phyloP scores from a whole-genome alignment of 1,140 invertebrate species.

The Eupeodes corollae region DNA sequence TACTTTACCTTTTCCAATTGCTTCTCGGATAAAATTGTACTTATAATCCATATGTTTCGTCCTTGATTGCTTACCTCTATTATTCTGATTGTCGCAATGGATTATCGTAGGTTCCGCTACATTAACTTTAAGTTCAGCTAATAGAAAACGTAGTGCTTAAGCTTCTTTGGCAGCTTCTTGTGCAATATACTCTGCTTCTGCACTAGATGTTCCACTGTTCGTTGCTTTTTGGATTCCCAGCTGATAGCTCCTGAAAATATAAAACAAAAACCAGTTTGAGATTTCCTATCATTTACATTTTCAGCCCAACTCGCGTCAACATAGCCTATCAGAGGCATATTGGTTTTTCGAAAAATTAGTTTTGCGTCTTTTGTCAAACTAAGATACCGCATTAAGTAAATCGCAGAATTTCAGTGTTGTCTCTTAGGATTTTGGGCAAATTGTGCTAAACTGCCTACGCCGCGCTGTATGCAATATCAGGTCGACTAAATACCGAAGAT shows the following conservation, averaged over 20 bases:
- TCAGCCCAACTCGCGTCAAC: too few relatives aligned
- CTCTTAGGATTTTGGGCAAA: constrained; percentile 13
- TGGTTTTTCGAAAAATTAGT: background rate
- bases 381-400: background rate
- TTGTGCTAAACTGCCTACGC: constrained; percentile 24
- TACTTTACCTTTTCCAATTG: background rate
- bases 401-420: constrained; percentile 23
- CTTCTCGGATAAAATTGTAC: background rate
- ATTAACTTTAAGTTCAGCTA: background rate
- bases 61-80: background rate
- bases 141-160: background rate
- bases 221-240: constrained; percentile 27
- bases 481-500: constrained; percentile 26
- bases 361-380: background rate
- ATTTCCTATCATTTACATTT: too few relatives aligned
- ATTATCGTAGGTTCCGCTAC: background rate
- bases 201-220: constrained; percentile 10
- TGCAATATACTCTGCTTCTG: constrained; percentile 2
- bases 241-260: constrained; percentile 10
- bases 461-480: constrained; percentile 32
- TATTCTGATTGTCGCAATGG: background rate
- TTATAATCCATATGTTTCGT: background rate
- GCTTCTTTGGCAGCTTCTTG: background rate
- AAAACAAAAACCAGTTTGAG: too few relatives aligned
- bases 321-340: too few relatives aligned